These are phyloP conservation scores for Syngnathus scovelli DNA, from an alignment of 2,113 vertebrate genomes.

Conservation along the genomic window DNA sequence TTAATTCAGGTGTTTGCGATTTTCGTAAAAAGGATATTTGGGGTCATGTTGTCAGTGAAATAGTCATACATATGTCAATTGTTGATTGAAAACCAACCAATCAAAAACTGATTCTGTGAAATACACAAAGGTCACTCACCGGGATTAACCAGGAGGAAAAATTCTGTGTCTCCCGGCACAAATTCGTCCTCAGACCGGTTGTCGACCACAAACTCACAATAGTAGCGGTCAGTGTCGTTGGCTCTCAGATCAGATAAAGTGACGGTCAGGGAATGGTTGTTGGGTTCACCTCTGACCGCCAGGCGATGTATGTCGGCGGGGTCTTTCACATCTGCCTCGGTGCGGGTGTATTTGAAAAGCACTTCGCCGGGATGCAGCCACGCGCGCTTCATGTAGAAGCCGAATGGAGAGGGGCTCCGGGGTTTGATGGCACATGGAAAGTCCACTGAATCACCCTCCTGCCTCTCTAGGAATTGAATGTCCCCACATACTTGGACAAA, in stretches of 20 bases:
- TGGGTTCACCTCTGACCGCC: constrained; percentile 25
- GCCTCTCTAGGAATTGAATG: constrained; percentile 36
- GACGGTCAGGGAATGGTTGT: constrained; percentile 30
- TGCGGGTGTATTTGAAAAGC: constrained; percentile 27
- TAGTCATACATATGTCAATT: too few species aligned
- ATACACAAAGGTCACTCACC: constrained; percentile 44
- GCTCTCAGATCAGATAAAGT: constrained; percentile 50
- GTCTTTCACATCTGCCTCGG: accelerated
- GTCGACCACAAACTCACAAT: constrained; percentile 49
- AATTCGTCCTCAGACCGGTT: neutral
- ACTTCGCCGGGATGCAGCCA: constrained; percentile 18
- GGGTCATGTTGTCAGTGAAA: too few species aligned
- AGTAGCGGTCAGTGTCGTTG: constrained; percentile 60
- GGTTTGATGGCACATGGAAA: constrained; percentile 31
- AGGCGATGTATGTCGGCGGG: constrained; percentile 7
- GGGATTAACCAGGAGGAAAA: constrained; percentile 51
- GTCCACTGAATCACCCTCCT: constrained; percentile 41
- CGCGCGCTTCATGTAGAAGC: constrained; percentile 49
- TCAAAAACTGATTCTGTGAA: too few species aligned
- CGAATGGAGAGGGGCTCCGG: neutral
- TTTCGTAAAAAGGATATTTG: too few species aligned
- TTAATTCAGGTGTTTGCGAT: neutral
- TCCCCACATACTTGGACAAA: constrained; percentile 26
- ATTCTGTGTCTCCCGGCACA: constrained; percentile 22
- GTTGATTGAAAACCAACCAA: too few species aligned